These are phyloP conservation scores for Rostratula benghalensis DNA, from an alignment of 2,113 vertebrate species.

Conservation along the genomic window DNA sequence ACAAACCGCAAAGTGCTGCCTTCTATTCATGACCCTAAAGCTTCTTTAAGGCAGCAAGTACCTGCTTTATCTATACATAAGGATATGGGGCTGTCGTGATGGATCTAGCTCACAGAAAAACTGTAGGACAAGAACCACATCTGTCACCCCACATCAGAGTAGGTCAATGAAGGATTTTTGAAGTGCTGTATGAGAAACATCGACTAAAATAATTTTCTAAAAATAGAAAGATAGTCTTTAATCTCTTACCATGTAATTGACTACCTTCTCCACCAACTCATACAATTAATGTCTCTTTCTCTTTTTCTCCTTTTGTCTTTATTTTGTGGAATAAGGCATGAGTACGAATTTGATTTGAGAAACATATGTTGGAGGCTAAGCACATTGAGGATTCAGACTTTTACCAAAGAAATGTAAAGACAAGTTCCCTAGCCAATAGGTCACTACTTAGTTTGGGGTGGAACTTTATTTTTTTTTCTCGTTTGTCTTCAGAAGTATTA, in stretches of 20 bases:
- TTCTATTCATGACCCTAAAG: neutral
- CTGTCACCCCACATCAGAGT: neutral
- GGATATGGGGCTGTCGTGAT: neutral
- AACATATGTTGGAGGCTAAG: neutral
- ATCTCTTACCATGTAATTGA: neutral
- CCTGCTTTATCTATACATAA: neutral
- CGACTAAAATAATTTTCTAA: neutral
- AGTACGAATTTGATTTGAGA: neutral
- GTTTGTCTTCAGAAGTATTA: neutral
- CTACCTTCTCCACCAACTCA: neutral
- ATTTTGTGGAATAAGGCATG: neutral
- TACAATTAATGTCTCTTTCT: neutral
- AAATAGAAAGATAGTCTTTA: neutral
- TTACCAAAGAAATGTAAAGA: neutral
- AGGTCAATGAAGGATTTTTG: neutral
- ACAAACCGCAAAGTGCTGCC: neutral
- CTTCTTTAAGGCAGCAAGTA: neutral
- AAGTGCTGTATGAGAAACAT: neutral
- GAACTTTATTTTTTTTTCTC: neutral
- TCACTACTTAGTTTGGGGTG: neutral
- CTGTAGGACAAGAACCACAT: neutral
- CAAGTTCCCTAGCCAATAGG: accelerated
- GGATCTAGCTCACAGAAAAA: neutral
- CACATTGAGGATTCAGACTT: neutral
- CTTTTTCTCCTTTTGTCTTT: neutral